A percentile compares a stretch with the other conserved stretches of the same genome.
These are phyloP conservation scores for Apodemus speciosus DNA, from an alignment of 2,113 vertebrate species.

Conservation along the genomic window DNA sequence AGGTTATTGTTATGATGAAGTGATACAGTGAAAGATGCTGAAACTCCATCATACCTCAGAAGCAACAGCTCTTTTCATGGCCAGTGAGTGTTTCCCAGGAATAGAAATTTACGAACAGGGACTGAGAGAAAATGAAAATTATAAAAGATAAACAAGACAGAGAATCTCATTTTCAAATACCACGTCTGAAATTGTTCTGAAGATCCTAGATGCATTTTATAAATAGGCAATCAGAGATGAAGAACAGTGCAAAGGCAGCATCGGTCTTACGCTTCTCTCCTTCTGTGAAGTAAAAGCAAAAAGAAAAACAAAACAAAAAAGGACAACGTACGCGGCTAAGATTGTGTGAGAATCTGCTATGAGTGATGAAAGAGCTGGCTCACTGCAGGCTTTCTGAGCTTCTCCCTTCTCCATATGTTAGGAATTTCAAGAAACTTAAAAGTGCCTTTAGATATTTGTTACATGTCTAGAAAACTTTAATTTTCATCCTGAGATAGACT, in stretches of 20 bases:
- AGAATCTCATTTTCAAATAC: constrained; percentile 46
- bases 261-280: neutral
- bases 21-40: constrained; percentile 63
- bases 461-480: constrained; percentile 36
- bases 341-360: neutral
- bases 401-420: constrained; percentile 13
- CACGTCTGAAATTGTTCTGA: constrained; percentile 18
- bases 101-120: constrained; percentile 69
- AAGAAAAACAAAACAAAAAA: neutral
- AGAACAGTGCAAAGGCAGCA: neutral
- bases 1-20: constrained; percentile 64
- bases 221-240: neutral
- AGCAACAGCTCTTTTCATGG: constrained; percentile 72
- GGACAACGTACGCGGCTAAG: neutral
- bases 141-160: constrained; percentile 60
- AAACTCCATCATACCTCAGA: constrained; percentile 67
- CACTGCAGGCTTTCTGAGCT: neutral
- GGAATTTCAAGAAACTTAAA: neutral
- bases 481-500: neutral
- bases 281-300: neutral
- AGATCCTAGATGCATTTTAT: neutral
- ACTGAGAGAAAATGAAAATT: constrained; percentile 66
- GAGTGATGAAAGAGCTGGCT: constrained; percentile 34
- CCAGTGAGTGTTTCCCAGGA: constrained; percentile 71
- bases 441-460: constrained; percentile 34